A percentile compares a stretch with the other conserved stretches of the same genome.
Evolutionary conservation across 2,797 vertebrate species (phyloP).

Genomic region (Leontocebus nigricollis): DNA sequence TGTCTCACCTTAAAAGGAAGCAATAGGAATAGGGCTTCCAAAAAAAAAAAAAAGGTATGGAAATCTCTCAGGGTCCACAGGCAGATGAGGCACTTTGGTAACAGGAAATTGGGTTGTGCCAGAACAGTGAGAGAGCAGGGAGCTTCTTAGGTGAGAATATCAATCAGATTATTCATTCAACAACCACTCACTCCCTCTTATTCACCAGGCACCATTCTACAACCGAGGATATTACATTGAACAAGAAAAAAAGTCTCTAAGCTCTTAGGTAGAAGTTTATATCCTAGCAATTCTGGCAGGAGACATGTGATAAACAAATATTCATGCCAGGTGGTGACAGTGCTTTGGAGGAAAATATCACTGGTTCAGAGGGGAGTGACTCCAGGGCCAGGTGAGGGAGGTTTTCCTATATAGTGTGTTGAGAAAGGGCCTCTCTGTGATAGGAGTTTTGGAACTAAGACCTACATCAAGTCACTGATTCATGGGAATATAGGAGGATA

Average conservation of each 20-base stretch:
- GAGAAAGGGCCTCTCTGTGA: not conserved
- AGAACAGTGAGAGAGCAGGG: not conserved
- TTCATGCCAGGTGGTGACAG: rapidly evolving
- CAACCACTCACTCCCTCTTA: not conserved
- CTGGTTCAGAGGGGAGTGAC: not conserved
- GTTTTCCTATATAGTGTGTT: not conserved
- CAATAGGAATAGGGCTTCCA: not conserved
- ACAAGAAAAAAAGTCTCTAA: not conserved
- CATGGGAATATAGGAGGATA: not conserved
- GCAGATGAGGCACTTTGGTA: not conserved
- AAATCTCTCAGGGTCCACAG: not conserved
- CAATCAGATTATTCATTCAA: not conserved
- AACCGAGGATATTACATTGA: not conserved
- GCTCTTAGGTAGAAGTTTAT: not conserved
- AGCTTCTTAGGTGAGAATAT: not conserved
- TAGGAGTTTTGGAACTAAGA: not conserved
- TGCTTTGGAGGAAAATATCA: not conserved
- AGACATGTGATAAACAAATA: not conserved
- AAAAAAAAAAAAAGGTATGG: not conserved
- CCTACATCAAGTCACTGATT: not conserved
- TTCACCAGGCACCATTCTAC: not conserved
- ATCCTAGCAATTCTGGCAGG: not conserved
- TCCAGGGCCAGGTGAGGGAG: not conserved
- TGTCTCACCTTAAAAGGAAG: not conserved
- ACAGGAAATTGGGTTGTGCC: not conserved